phyloP scores from a whole-genome alignment of 2,113 vertebrate species.

The Ceyx cyanopectus region DNA sequence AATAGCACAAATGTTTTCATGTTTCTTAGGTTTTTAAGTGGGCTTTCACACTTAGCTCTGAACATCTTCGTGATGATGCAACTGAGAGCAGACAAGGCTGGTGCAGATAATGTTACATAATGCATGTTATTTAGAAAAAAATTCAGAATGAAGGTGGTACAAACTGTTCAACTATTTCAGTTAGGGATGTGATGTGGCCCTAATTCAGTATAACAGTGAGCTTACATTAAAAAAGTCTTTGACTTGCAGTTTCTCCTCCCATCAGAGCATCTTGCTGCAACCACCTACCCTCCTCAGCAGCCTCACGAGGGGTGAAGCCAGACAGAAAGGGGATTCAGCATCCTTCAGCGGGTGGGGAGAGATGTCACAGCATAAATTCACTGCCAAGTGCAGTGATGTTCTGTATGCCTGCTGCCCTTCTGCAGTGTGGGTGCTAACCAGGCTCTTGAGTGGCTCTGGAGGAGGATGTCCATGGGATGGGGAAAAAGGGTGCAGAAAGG shows the following conservation, averaged over 20 bases:
- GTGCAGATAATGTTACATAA: slow-evolving; percentile 3
- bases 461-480: rapidly evolving
- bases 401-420: rapidly evolving
- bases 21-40: slow-evolving; percentile 27
- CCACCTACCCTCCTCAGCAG: neutral
- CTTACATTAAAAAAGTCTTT: neutral
- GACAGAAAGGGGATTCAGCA: rapidly evolving
- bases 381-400: rapidly evolving
- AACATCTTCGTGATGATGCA: slow-evolving; percentile 8
- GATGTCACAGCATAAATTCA: neutral
- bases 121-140: neutral
- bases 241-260: neutral
- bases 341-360: neutral
- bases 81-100: slow-evolving; percentile 17
- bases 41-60: slow-evolving; percentile 44
- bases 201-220: neutral
- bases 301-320: neutral
- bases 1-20: slow-evolving; percentile 1
- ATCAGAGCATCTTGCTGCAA: neutral
- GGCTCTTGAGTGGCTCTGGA: rapidly evolving
- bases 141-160: slow-evolving; percentile 14
- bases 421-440: neutral
- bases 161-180: neutral
- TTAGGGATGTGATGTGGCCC: neutral
- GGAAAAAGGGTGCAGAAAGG: neutral